Base-by-base conservation (phyloP, 1,140 invertebrate species). In the Cherax destructor region DNA sequence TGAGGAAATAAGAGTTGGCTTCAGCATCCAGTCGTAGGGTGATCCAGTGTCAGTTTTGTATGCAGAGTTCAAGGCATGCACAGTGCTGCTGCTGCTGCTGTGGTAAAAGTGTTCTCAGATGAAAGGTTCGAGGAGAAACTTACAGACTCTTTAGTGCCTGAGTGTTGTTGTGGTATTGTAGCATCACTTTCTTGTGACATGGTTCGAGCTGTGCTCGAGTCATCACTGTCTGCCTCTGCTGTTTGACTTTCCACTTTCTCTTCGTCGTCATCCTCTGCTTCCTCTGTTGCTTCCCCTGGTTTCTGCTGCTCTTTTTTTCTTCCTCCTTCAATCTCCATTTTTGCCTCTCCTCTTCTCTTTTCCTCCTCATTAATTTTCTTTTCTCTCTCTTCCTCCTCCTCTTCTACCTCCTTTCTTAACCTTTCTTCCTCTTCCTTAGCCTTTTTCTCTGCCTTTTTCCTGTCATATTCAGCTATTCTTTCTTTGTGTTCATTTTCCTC, bases 401-500 rank as follows among this genome's bases (percentile, higher is more conserved):
- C 88, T 59, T 87, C 30, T 41, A 41, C 74, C 76, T 81, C 77
- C 59, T 85, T 83, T 88, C 74, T 78, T 65, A 86, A 59, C 88
- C 52, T 89, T 81, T 86, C 84, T 56, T 77, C 87, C 65, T 83
- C 79, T 61, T 83, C 77, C 49, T 91, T 88, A 79, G 81, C 83
- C 59, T 69, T 91, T 52, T 50, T 80, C 30, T 91, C 83, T 30
- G 77, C 83, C 13, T 91, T 91, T 79, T 86, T 91, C 52, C 76
- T 78, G 41, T 91, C 83, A 80, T 85, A 91, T 81, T 86, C 76
- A 52, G 72, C 83, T 69, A 86, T 92, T 83, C 85, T 92, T 49
- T 76, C 72, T 77, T 61, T 88, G 9, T 89, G 86, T 65, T 92
- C 88, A 30, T 76, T 89, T 16, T 93, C 92, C 77, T 93, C 87